Percentiles rank a stretch among this genome's conserved stretches.
Evolutionary conservation across 2,888 invertebrate species (phyloP).

Genomic region (Ochropacha duplaris): DNA sequence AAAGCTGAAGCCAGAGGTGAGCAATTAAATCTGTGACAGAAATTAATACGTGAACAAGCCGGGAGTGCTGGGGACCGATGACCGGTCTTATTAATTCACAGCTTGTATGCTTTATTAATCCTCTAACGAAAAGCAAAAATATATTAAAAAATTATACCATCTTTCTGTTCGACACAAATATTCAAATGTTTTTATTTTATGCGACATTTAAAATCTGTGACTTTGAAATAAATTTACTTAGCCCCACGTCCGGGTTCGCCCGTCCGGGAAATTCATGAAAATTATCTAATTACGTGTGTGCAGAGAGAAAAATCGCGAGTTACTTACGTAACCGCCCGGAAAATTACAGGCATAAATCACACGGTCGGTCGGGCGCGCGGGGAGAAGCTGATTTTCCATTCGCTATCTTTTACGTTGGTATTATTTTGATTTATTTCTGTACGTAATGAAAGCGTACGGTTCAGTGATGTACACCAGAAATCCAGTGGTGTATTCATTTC

Average conservation of each 20-base stretch:
- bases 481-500: constrained; percentile 60
- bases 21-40: constrained; percentile 81
- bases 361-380: constrained; percentile 45
- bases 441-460: constrained; percentile 79
- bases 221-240: constrained; percentile 30
- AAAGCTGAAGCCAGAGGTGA: constrained; percentile 78
- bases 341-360: constrained; percentile 80
- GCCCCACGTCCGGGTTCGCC: constrained; percentile 31
- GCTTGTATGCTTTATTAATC: constrained; percentile 64
- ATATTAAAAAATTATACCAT: background rate
- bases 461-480: constrained; percentile 67
- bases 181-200: too few species aligned
- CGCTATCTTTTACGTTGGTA: constrained; percentile 78
- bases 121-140: constrained; percentile 32
- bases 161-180: constrained; percentile 14
- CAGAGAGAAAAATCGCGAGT: constrained; percentile 78
- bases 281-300: constrained; percentile 81
- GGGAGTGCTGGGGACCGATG: constrained; percentile 49
- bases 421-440: constrained; percentile 80
- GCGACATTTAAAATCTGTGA: background rate
- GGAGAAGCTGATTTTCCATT: constrained; percentile 77
- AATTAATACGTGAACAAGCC: constrained; percentile 75
- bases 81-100: constrained; percentile 63
- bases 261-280: constrained; percentile 62
- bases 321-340: constrained; percentile 79